Base-by-base conservation (phyloP, 2,888 invertebrate genomes). In the Biston betularia region DNA sequence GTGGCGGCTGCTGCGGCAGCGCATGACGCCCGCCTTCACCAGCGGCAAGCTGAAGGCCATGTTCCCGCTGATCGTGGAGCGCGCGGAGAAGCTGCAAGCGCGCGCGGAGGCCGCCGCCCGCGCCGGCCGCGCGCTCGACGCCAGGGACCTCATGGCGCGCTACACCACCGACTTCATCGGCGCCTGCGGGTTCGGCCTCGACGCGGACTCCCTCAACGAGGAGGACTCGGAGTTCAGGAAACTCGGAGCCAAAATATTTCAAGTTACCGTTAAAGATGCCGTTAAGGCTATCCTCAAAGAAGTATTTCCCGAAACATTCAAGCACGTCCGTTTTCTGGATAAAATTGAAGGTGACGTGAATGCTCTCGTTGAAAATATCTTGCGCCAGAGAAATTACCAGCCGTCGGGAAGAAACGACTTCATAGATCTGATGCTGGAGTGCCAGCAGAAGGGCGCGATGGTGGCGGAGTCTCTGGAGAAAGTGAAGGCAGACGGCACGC, bases 111-210 rank as follows among this genome's bases (percentile, higher is more conserved):
- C 49, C 2, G 76, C 80, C n/a, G 59, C 72, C 0, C 79, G 77
- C 0, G 59, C 72, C 0, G 79, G 77, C 0, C 67, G 56, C 15
- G 63, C 79, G 10, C 42, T 86, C 6, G 88, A 89, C 72, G 87
- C 84, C 6, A 80, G 88, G 0, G 89, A 90, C 63, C 81, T 89
- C 33, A 88, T 89, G 89, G 87, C 84, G n/a, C 82, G 89, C 8
- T 89, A 85, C 74, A 89, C 88, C 35, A 89, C 86, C 11, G 89
- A 89, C 71, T 87, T 89, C 71, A 89, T 89, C 54, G 89, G 89
- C 10, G 88, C 89, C 33, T 86, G 86, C 59, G 89, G 85, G 24
- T 89, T 89, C 40, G 89, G 89, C 0, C 82, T 90, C 49, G 86
- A 89, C 55, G 75, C 85, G 0, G 86, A 88, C 69, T 82, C 87